A percentile compares a stretch with the other conserved stretches of the same genome.
phyloP scores from a whole-genome alignment of 2,888 invertebrate genomes.

The Gymnosoma rotundatum region DNA sequence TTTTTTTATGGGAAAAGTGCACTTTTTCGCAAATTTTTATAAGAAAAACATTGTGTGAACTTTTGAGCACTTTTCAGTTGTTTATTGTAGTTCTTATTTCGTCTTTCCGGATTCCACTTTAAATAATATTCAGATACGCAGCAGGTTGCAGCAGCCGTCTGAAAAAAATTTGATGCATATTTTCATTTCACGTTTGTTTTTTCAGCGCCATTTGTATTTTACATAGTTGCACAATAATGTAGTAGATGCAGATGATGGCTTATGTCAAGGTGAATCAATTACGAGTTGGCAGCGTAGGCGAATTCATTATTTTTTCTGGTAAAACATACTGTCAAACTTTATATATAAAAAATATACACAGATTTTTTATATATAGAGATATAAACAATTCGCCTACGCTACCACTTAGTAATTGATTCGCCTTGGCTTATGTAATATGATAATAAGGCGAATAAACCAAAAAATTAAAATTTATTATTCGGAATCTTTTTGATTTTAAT shows the following conservation, averaged over 20 bases:
- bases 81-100: slow-evolving; percentile 53
- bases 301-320: no score
- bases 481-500: no score
- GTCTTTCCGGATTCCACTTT: slow-evolving; percentile 37
- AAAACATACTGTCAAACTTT: no score
- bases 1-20: slow-evolving; percentile 47
- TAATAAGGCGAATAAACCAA: no score
- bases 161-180: slow-evolving; percentile 50
- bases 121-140: slow-evolving; percentile 52
- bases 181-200: slow-evolving; percentile 55
- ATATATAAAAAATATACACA: no score
- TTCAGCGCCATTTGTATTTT: slow-evolving; percentile 66
- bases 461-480: no score
- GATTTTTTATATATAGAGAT: no score
- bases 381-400: no score
- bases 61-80: slow-evolving; percentile 37
- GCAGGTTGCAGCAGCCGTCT: slow-evolving; percentile 52
- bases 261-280: no score
- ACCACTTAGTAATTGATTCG: no score
- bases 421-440: no score
- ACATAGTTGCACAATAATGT: slow-evolving; percentile 45
- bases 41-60: slow-evolving; percentile 27
- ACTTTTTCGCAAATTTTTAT: slow-evolving; percentile 53
- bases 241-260: neutral
- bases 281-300: no score